Base-by-base conservation (phyloP, 2,888 invertebrate species). In the Dinocampus coccinellae region DNA sequence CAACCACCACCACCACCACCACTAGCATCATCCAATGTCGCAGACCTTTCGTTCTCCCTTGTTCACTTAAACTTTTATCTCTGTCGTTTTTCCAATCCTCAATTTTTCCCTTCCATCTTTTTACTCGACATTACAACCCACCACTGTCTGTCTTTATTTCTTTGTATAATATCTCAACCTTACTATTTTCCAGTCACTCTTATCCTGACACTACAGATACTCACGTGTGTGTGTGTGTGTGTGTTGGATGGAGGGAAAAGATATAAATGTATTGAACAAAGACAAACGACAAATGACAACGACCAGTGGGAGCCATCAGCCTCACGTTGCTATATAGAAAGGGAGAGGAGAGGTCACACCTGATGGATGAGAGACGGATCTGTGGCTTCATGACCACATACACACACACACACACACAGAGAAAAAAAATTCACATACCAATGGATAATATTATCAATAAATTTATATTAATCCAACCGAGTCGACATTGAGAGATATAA, bases 301-400 rank as follows among this genome's bases (percentile, higher is more conserved):
- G 75, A 75, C 74, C 73, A 60, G 66, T 69, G 68, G 69, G 73
- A 74, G 65, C 69, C 69, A 75, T 75, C 72, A 73, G 68, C 73
- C 70, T n/a, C n/a, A 65, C 70, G 65, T 63, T 63, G 72, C 47
- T n/a, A 47, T 47, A 47, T 16, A 47, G 47, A 47, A 16, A 7
- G 73, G 74, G n/a, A n/a, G n/a, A n/a, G n/a, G n/a, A n/a, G n/a
- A n/a, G 82, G 80, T 81, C 81, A 81, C 82, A 82, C 82, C 81
- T 81, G 81, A 82, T 76, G 77, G 75, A 80, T 77, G 75, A 75
- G 65, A 47, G 75, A 73, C 79, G 80, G 80, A 81, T 79, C 77
- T 80, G 75, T 76, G 78, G 73, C 72, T 76, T 70, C 73, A 73
- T 78, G 79, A 61, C 68, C 74, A 63, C 58, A 11, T n/a, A 47